phyloP scores from a whole-genome alignment of 2,113 vertebrate species.

The Neotoma lepida region DNA sequence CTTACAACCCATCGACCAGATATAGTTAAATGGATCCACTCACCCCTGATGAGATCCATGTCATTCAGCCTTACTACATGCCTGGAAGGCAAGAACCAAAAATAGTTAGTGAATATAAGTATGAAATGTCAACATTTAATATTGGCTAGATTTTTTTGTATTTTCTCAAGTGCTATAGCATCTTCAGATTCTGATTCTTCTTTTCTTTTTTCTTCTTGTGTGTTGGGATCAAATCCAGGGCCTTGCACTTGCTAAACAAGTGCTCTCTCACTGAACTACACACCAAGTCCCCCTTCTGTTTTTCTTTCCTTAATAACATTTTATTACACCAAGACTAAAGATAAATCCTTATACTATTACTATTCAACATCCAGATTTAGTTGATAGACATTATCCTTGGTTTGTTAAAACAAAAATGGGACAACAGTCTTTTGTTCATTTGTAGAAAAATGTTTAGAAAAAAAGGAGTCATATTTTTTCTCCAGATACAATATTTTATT shows the following conservation, averaged over 20 bases:
- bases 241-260: background rate
- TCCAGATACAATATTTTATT: background rate
- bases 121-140: background rate
- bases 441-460: background rate
- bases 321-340: background rate
- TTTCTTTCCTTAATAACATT: background rate
- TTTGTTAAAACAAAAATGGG: background rate
- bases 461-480: background rate
- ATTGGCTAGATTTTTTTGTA: background rate
- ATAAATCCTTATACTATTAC: background rate
- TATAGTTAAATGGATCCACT: background rate
- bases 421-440: background rate
- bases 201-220: background rate
- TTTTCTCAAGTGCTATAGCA: background rate
- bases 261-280: background rate
- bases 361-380: background rate
- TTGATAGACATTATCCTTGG: background rate
- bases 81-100: background rate
- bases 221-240: background rate
- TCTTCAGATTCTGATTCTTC: background rate
- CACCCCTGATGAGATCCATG: background rate
- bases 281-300: background rate
- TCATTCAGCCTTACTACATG: background rate
- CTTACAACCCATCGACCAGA: background rate
- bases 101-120: background rate